Evolutionary conservation across 1,140 invertebrate genomes (phyloP).

Genomic region (Procambarus clarkii): DNA sequence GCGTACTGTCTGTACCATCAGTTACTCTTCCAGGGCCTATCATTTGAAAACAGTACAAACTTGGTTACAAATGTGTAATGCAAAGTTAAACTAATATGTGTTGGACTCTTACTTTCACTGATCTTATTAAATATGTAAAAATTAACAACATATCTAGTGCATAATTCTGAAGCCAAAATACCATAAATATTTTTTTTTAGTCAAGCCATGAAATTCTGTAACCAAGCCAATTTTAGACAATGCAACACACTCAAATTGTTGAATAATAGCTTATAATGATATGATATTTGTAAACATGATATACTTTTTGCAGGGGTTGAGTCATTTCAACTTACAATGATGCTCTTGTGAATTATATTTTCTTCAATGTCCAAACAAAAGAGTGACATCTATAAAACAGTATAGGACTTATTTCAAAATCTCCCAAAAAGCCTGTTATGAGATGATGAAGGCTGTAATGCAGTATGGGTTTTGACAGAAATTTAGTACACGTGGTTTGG

Average conservation of each 20-base stretch:
- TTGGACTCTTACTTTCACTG: background rate
- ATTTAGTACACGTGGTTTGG: background rate
- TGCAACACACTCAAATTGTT: constrained; percentile 12
- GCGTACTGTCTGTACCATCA: too few relatives aligned
- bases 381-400: constrained; percentile 16
- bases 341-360: background rate
- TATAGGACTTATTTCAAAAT: constrained; percentile 18
- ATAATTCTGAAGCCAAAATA: background rate
- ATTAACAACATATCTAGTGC: background rate
- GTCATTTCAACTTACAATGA: constrained; percentile 24
- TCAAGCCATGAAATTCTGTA: background rate
- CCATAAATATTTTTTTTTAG: background rate
- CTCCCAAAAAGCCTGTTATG: constrained; percentile 9
- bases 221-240: constrained; percentile 7
- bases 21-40: too few relatives aligned
- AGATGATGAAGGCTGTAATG: background rate
- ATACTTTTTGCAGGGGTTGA: constrained; percentile 2
- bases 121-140: background rate
- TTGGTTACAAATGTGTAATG: background rate
- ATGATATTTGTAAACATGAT: constrained; percentile 29
- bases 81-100: background rate
- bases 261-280: constrained; percentile 23
- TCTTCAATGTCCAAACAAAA: background rate
- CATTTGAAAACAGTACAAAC: background rate
- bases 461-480: constrained; percentile 7